phyloP scores from a whole-genome alignment of 2,797 vertebrate genomes.

The Propithecus deckenii region DNA sequence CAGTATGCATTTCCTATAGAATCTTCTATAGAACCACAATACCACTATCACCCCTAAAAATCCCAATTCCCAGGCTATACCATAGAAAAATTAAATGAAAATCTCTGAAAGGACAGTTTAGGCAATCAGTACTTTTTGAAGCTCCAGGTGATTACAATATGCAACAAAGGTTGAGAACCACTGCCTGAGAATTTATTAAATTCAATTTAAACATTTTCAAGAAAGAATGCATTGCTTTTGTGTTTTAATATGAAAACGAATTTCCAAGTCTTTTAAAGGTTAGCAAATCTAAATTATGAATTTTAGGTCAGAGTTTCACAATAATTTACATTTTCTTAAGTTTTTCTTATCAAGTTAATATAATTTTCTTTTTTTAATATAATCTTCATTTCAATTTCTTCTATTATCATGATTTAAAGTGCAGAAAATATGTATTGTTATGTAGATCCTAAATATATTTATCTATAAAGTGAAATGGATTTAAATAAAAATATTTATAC shows the following conservation, averaged over 20 bases:
- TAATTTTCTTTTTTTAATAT: constrained; percentile 18
- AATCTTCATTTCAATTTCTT: constrained; percentile 17
- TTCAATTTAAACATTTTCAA: neutral
- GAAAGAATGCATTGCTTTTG: neutral
- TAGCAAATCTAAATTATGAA: neutral
- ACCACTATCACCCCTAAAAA: neutral
- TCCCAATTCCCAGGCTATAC: neutral
- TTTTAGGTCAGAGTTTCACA: neutral
- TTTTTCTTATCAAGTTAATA: neutral
- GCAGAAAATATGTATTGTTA: neutral
- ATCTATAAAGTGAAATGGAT: neutral
- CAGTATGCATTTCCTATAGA: neutral
- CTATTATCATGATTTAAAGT: neutral
- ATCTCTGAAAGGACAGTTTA: neutral
- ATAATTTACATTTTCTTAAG: neutral
- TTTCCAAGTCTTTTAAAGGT: neutral
- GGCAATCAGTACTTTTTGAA: neutral
- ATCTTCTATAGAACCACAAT: neutral
- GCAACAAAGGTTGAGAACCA: neutral
- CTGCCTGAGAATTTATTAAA: neutral
- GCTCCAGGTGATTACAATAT: neutral
- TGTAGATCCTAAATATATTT: neutral
- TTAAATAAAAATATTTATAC: constrained; percentile 19
- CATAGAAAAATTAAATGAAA: neutral
- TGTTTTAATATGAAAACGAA: neutral